Percentiles rank a stretch among this genome's conserved stretches.
These are phyloP conservation scores for Pseudorasbora parva DNA, from an alignment of 2,113 vertebrate species.

Conservation along the genomic window DNA sequence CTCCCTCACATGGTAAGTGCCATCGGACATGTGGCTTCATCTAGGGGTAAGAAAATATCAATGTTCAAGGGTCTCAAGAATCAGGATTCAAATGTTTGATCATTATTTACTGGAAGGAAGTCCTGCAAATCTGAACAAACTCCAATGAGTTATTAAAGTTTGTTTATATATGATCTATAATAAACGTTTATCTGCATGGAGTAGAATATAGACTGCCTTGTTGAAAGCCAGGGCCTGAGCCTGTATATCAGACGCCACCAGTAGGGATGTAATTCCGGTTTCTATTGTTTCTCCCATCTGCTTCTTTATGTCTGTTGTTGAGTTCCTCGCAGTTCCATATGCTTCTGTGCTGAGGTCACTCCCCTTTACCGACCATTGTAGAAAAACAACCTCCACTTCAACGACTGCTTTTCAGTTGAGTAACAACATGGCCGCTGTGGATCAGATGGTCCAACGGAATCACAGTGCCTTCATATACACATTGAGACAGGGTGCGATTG, in stretches of 20 bases:
- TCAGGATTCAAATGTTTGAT: slow-evolving; percentile 6
- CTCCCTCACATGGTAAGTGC: slow-evolving; percentile 96
- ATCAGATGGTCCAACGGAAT: slow-evolving; percentile 55
- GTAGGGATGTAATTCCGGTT: slow-evolving; percentile 31
- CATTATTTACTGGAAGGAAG: neutral
- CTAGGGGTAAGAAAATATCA: slow-evolving; percentile 12
- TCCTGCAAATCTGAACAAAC: neutral
- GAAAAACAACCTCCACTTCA: slow-evolving; percentile 50
- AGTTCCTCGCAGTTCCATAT: slow-evolving; percentile 67
- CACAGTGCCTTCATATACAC: slow-evolving; percentile 37
- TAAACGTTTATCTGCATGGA: neutral
- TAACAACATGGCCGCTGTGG: slow-evolving; percentile 62
- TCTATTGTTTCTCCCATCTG: slow-evolving; percentile 67
- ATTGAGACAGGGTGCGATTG: slow-evolving; percentile 67
- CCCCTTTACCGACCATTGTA: slow-evolving; percentile 63
- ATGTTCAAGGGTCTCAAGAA: slow-evolving; percentile 11
- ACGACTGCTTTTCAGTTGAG: slow-evolving; percentile 60
- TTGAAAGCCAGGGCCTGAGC: slow-evolving; percentile 5
- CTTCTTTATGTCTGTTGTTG: slow-evolving; percentile 72
- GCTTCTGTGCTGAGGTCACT: slow-evolving; percentile 64
- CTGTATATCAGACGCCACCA: slow-evolving; percentile 4
- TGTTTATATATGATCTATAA: neutral
- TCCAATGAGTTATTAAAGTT: neutral
- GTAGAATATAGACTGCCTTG: slow-evolving; percentile 5
- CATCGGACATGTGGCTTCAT: neutral